Percentiles rank a stretch among this genome's conserved stretches.
These are phyloP conservation scores for Drosophila seguyi DNA, from an alignment of 1,140 invertebrate species.

Conservation along the genomic window DNA sequence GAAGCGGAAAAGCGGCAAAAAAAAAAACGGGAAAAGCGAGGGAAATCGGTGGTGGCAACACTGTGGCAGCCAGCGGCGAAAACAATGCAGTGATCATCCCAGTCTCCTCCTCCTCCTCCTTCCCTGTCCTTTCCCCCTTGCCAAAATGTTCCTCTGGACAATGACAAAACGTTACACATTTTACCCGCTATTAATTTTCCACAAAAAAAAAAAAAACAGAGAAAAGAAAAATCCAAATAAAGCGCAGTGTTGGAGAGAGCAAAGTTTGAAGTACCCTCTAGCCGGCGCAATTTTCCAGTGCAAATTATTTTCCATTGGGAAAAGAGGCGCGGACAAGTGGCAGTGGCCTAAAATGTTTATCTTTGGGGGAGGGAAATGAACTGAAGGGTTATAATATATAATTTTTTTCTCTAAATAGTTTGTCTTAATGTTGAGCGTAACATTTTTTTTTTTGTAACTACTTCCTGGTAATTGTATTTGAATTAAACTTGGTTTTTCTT, in stretches of 20 bases:
- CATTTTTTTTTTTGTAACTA: neutral
- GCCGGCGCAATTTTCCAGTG: constrained; percentile 11
- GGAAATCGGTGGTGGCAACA: neutral
- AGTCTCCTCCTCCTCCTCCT: neutral
- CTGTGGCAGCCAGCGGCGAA: constrained; percentile 17
- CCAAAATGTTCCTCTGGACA: constrained; percentile 30
- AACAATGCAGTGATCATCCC: constrained; percentile 25
- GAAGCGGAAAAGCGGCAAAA: constrained; percentile 2
- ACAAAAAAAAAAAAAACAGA: constrained; percentile 44
- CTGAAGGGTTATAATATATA: neutral
- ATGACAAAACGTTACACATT: constrained; percentile 75
- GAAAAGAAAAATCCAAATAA: constrained; percentile 12
- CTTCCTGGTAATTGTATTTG: constrained; percentile 7
- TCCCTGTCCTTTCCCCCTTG: too few relatives aligned
- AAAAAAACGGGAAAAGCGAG: neutral
- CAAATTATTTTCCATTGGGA: constrained; percentile 25
- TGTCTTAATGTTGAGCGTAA: constrained; percentile 1
- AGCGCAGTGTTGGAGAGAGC: constrained; percentile 30
- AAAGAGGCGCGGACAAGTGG: constrained; percentile 5
- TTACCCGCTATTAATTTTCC: constrained; percentile 74
- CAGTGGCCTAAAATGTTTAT: constrained; percentile 16
- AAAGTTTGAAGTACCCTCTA: constrained; percentile 33
- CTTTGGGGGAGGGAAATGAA: neutral
- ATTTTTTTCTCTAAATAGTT: neutral
- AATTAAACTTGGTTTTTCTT: neutral